Conservation (phyloP, 2,113 vertebrate species). For the Callipepla squamata region DNA sequence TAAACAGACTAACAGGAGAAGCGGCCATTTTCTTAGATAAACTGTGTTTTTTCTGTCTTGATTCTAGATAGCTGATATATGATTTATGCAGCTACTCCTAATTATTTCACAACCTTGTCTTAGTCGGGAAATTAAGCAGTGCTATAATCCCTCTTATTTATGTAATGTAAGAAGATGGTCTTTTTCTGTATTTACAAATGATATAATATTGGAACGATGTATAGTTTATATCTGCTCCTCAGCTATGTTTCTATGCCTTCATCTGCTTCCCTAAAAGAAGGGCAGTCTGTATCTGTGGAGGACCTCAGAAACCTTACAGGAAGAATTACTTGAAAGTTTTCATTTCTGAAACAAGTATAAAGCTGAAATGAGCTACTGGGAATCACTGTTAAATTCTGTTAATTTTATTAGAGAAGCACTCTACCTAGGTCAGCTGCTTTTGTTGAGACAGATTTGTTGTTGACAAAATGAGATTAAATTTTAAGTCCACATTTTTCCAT, state of each 20-base stretch:
- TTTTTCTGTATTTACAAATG: not conserved
- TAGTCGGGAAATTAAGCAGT: not conserved
- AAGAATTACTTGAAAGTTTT: not conserved
- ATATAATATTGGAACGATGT: not conserved
- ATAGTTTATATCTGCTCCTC: not conserved
- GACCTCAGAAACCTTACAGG: not conserved
- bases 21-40: not conserved
- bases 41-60: not conserved
- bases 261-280: not conserved
- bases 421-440: not conserved
- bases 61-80: not conserved
- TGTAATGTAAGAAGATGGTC: not conserved
- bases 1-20: not conserved
- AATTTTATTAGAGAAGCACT: not conserved
- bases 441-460: not conserved
- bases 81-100: not conserved
- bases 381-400: not conserved
- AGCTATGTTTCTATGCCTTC: not conserved
- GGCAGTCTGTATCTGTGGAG: not conserved
- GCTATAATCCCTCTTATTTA: not conserved
- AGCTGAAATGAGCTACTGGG: not conserved
- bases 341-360: not conserved
- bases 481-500: not conserved
- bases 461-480: not conserved
- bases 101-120: not conserved